Evolutionary conservation across 1,140 invertebrate species (phyloP).

Genomic region (Zaprionus ghesquierei): DNA sequence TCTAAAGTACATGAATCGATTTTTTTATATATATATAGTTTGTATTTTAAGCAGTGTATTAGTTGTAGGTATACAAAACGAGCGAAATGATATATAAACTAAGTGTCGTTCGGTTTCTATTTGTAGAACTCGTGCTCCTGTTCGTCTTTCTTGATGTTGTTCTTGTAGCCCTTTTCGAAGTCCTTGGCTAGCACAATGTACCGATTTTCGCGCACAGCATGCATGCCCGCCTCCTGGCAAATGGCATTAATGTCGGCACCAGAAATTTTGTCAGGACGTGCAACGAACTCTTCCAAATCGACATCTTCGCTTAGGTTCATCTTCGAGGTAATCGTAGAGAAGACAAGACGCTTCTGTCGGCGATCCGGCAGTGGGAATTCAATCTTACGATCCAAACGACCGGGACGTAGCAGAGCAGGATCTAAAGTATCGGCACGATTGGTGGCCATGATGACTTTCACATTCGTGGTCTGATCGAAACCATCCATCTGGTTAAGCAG

Average conservation of each 20-base stretch:
- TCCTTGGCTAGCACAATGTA: conserved; percentile 98
- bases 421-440: conserved; percentile 98
- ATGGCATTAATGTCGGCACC: conserved; percentile 99
- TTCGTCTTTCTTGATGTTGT: conserved; percentile 99
- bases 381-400: conserved; percentile 98
- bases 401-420: conserved; percentile 97
- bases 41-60: conserved; percentile 27
- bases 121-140: conserved; percentile 99
- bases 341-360: conserved; percentile 98
- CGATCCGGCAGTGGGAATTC: conserved; percentile 99
- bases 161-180: conserved; percentile 99
- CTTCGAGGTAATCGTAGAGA: conserved; percentile 98
- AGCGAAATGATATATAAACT: background rate
- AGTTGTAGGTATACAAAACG: conserved; percentile 47
- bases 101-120: conserved; percentile 85
- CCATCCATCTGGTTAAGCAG: conserved; percentile 99
- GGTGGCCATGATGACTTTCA: conserved; percentile 99
- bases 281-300: conserved; percentile 99
- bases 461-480: conserved; percentile 99
- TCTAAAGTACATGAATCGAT: conserved; percentile 5
- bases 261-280: conserved; percentile 98
- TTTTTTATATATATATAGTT: conserved; percentile 8
- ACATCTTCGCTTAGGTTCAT: conserved; percentile 99
- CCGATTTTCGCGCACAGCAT: conserved; percentile 99
- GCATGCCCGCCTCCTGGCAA: conserved; percentile 98